Evolutionary conservation across 2,888 invertebrate genomes (phyloP).

Genomic region (Acronicta alni): DNA sequence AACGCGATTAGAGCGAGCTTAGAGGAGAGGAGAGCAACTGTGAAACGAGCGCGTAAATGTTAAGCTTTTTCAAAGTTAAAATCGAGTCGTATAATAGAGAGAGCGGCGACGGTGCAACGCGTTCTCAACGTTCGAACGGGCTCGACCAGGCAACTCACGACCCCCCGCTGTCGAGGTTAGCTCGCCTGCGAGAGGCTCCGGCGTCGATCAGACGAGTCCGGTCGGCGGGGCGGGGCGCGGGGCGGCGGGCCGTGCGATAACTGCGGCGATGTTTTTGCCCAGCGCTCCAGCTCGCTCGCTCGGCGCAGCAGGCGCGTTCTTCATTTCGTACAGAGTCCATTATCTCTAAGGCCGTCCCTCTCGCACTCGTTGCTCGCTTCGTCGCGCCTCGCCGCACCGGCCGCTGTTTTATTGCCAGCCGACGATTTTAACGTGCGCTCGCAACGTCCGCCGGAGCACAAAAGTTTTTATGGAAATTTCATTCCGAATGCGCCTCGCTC

Average conservation of each 20-base stretch:
- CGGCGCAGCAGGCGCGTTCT: slow-evolving; percentile 86
- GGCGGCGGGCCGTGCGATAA: slow-evolving; percentile 77
- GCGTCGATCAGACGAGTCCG: slow-evolving; percentile 82
- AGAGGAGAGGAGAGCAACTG: slow-evolving; percentile 71
- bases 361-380: slow-evolving; percentile 79
- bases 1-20: slow-evolving; percentile 71
- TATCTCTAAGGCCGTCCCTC: slow-evolving; percentile 83
- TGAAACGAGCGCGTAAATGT: slow-evolving; percentile 76
- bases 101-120: slow-evolving; percentile 67
- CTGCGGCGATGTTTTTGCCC: slow-evolving; percentile 87
- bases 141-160: slow-evolving; percentile 80
- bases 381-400: slow-evolving; percentile 88
- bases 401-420: slow-evolving; percentile 89
- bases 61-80: slow-evolving; percentile 79
- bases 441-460: slow-evolving; percentile 89
- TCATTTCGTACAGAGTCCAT: slow-evolving; percentile 88
- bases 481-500: slow-evolving; percentile 88
- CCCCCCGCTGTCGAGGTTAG: slow-evolving; percentile 88
- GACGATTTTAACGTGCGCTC: slow-evolving; percentile 90
- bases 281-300: slow-evolving; percentile 85
- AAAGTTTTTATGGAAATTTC: slow-evolving; percentile 90
- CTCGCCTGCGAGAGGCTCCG: slow-evolving; percentile 84
- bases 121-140: slow-evolving; percentile 77
- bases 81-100: slow-evolving; percentile 74
- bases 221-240: slow-evolving; percentile 69